phyloP scores from a whole-genome alignment of 2,888 invertebrate species.

The Sycophila texana region DNA sequence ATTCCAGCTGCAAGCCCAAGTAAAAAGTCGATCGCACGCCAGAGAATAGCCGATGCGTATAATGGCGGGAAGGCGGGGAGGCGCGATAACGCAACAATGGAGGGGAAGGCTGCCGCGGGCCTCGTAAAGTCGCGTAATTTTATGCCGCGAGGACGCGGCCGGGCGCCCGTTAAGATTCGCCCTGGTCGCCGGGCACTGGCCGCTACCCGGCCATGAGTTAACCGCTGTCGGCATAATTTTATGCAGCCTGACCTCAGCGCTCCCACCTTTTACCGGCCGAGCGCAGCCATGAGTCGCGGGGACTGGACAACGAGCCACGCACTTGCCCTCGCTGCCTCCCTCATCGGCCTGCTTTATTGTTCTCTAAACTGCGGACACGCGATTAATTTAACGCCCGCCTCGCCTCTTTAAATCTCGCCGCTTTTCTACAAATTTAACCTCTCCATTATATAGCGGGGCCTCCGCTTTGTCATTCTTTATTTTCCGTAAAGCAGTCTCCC shows the following conservation, averaged over 20 bases:
- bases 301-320: slow-evolving; percentile 49
- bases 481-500: no score
- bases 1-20: background rate
- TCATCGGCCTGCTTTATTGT: slow-evolving; percentile 54
- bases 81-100: slow-evolving; percentile 34
- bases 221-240: slow-evolving; percentile 61
- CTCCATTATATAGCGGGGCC: slow-evolving; percentile 33
- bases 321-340: slow-evolving; percentile 37
- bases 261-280: background rate
- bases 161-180: slow-evolving; percentile 50
- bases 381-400: slow-evolving; percentile 50
- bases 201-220: slow-evolving; percentile 52
- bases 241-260: slow-evolving; percentile 40
- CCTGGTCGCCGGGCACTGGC: slow-evolving; percentile 32
- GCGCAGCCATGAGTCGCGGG: slow-evolving; percentile 20
- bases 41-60: slow-evolving; percentile 29
- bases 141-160: slow-evolving; percentile 50
- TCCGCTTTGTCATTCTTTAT: slow-evolving; percentile 5
- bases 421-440: slow-evolving; percentile 51
- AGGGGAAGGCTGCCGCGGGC: slow-evolving; percentile 5
- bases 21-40: slow-evolving; percentile 12
- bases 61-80: background rate
- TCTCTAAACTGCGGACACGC: slow-evolving; percentile 52
- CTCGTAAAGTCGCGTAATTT: slow-evolving; percentile 63
- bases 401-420: slow-evolving; percentile 10